Evolutionary conservation across 2,797 vertebrate species (phyloP), one percentile per base, ranked within the genome.

Genomic region (Tiaroga cobitis): DNA sequence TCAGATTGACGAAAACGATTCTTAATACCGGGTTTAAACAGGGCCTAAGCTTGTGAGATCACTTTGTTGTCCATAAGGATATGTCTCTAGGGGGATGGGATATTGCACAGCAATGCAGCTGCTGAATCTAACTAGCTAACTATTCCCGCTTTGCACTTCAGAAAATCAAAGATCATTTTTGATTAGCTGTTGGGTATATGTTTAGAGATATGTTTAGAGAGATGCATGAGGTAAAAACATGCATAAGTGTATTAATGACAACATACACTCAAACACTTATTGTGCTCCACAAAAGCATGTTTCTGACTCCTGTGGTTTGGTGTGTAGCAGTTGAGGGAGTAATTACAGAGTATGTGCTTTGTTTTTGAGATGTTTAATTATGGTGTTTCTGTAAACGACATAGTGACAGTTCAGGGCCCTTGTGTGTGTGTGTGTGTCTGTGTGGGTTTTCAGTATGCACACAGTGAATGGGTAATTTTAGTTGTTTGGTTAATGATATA

Each of bases 271-370:
- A 49, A 37, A 74, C 65, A 61, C 29, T 26, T 74, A 82, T 61
- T 67, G 63, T 29, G 92, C 92, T 93, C 87, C 90, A 86, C 89
- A 84, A 91, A 92, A 94, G 92, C 91, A 89, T 92, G 91, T 92
- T 94, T 92, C 94, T 89, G 90, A 88, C 93, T 94, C 93, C 92
- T 86, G 54, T 86, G 81, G 80, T 93, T 94, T 93, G 94, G 92
- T 93, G 93, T 70, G 92, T 93, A 92, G 92, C 94, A 91, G 93
- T 93, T 94, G 94, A 93, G 84, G 93, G 92, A 92, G 90, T 95
- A 96, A 95, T 96, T 95, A 95, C 93, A 94, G 93, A 91, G 92
- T 92, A 92, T 95, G 94, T 95, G 93, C 94, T 95, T 95, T 95
- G 95, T 95, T 96, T 95, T 92, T 93, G 91, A 92, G 90, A 93